phyloP scores from a whole-genome alignment of 2,113 vertebrate genomes.

The Lipotes vexillifer region DNA sequence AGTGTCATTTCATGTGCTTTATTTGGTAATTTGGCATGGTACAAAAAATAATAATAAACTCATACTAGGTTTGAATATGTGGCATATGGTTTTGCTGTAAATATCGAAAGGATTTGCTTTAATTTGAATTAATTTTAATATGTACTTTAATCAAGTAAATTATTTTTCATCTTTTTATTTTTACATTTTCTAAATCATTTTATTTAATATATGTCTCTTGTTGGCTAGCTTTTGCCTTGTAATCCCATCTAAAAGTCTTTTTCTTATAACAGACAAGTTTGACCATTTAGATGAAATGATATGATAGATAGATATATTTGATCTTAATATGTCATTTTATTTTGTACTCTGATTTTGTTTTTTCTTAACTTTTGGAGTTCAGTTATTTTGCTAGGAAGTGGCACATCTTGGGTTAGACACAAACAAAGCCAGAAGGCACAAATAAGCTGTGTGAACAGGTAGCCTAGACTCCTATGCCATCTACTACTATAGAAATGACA shows the following conservation, averaged over 20 bases:
- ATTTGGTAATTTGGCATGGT: not conserved
- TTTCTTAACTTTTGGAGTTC: not conserved
- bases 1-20: not conserved
- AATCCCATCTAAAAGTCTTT: not conserved
- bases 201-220: not conserved
- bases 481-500: not conserved
- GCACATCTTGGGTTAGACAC: not conserved
- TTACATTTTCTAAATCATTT: not conserved
- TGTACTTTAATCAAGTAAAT: not conserved
- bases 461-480: not conserved
- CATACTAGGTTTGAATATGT: not conserved
- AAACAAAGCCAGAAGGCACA: not conserved
- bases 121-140: not conserved
- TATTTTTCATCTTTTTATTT: not conserved
- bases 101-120: not conserved
- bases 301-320: not conserved
- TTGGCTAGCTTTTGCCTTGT: not conserved
- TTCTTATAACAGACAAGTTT: not conserved
- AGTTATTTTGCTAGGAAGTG: not conserved
- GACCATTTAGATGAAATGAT: not conserved
- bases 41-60: not conserved
- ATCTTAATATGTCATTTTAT: not conserved
- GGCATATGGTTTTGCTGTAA: not conserved
- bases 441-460: not conserved
- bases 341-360: not conserved